A percentile compares a stretch with the other conserved stretches of the same genome.
Evolutionary conservation across 2,888 invertebrate species (phyloP).

Genomic region (Alviniconcha strummeri): DNA sequence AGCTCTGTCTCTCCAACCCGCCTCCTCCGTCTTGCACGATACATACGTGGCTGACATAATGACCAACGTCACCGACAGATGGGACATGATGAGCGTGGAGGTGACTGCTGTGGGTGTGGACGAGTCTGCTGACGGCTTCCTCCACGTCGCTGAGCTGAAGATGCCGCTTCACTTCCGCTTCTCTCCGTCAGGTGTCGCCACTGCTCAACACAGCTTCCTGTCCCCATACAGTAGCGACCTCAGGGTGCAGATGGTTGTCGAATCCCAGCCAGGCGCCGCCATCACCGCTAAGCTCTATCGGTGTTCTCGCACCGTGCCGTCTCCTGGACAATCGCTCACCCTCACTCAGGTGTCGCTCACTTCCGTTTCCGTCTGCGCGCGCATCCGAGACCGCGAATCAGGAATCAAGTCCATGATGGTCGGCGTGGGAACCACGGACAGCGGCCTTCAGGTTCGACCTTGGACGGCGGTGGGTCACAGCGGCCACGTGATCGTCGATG

Average conservation of each 20-base stretch:
- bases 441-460: conserved; percentile 43
- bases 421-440: conserved; percentile 45
- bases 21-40: background rate
- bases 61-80: too few relatives aligned
- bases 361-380: conserved; percentile 30
- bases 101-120: background rate
- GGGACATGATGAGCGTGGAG: conserved; percentile 9
- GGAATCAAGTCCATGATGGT: conserved; percentile 32
- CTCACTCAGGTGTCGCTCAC: conserved; percentile 38
- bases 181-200: background rate
- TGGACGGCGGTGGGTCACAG: conserved; percentile 31
- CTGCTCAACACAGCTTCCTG: conserved; percentile 17
- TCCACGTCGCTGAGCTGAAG: background rate
- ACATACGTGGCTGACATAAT: background rate
- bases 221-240: conserved; percentile 2
- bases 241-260: background rate
- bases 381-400: conserved; percentile 40
- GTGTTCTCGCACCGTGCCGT: background rate
- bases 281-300: background rate
- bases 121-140: background rate
- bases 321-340: background rate
- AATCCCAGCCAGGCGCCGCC: background rate
- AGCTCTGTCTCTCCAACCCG: background rate
- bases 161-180: conserved; percentile 12
- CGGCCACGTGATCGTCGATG: conserved; percentile 34